Base-by-base conservation (phyloP, 2,888 invertebrate species). In the Ferdinandea cuprea region DNA sequence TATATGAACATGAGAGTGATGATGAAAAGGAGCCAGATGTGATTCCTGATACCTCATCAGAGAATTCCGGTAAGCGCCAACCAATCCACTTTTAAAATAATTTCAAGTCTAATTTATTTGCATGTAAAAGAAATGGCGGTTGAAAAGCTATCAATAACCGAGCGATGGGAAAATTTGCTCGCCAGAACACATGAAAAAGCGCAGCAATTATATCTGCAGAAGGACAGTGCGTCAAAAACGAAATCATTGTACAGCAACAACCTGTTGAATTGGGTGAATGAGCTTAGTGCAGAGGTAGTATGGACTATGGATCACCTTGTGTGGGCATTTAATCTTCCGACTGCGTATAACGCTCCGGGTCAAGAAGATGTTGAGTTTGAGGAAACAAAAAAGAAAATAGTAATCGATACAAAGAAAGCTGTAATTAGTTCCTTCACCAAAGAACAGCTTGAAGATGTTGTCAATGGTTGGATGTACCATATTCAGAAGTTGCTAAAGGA, bases 111-210 rank as follows among this genome's bases (percentile, higher is more conserved):
- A 13, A 54, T 11, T 37, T 15, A 30, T 30, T 40, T n/a, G 59
- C 35, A 19, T 28, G 9, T 28, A 19, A 17, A 42, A 79, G 71
- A 65, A 8, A 28, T 54, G 88, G 7, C 19, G 5, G 15, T 19
- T 46, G 48, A 59, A 13, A 92, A 79, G 90, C 91, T 89, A 88
- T 92, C 9, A 92, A 94, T 90, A 92, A 93, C 87, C 90, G 93
- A 73, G 89, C 93, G 88, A 90, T 94, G 92, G 94, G 93, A 17
- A 89, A 92, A 87, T 88, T 92, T 88, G 90, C 91, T 81, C 87
- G 91, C 87, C 89, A 92, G 86, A 90, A 93, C 89, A 89, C 92
- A 87, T 91, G 92, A 63, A 89, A 92, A 89, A 88, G 90, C 90
- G 88, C 92, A 92, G 90, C 87, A 86, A 0, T 86, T 87, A 21